These are phyloP conservation scores for Anoplolepis gracilipes DNA, from an alignment of 1,140 invertebrate species.

Conservation along the genomic window DNA sequence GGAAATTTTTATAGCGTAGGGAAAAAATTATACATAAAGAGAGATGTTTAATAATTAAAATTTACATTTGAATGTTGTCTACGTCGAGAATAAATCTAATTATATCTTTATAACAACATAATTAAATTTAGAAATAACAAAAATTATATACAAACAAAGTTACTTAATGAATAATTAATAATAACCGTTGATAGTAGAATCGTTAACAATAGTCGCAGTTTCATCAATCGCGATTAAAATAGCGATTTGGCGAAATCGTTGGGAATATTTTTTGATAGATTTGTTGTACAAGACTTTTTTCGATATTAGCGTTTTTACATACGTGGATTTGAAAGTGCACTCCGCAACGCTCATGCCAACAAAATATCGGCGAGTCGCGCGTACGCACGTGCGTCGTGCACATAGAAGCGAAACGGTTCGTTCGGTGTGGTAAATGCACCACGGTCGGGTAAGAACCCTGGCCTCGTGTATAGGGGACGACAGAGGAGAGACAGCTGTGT, in stretches of 20 bases:
- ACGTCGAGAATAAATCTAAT: not conserved
- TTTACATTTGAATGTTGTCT: not conserved
- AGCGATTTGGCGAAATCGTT: not conserved
- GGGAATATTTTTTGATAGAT: not conserved
- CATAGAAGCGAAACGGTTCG: constrained; percentile 59
- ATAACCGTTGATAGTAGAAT: not conserved
- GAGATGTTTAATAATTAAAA: not conserved
- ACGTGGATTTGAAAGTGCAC: not conserved
- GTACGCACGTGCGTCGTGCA: constrained; percentile 70
- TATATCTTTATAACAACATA: not conserved
- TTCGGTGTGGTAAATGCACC: constrained; percentile 79
- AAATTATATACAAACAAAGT: not conserved
- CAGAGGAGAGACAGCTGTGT: constrained; percentile 84
- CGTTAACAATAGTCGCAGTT: not conserved
- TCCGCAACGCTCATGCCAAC: constrained; percentile 13
- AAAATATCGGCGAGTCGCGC: constrained; percentile 44
- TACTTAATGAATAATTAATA: not conserved
- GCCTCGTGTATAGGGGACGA: constrained; percentile 76
- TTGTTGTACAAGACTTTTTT: not conserved
- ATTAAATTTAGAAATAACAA: not conserved
- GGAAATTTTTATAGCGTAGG: not conserved
- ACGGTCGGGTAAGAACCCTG: constrained; percentile 79
- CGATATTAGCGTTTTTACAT: constrained; percentile 13
- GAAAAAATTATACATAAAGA: not conserved
- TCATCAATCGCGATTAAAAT: not conserved